Conservation (phyloP, 2,797 vertebrate genomes). For the Sebastes alutus region DNA sequence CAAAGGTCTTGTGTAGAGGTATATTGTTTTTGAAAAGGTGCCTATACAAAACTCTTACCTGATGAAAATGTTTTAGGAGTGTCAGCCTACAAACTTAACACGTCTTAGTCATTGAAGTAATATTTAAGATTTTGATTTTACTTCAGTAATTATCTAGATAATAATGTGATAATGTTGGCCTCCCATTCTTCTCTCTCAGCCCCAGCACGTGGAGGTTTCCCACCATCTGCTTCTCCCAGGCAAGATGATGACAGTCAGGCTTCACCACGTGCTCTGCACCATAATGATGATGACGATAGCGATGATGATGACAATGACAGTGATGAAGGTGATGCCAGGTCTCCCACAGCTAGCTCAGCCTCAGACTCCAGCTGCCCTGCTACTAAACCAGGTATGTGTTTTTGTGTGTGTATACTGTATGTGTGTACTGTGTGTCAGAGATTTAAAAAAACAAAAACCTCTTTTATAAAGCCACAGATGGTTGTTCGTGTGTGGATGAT, state of each 20-base stretch:
- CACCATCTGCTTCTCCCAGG: constrained; percentile 22
- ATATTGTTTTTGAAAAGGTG: background rate
- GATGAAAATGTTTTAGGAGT: background rate
- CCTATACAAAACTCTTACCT: background rate
- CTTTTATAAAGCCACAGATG: background rate
- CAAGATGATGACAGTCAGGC: constrained; percentile 32
- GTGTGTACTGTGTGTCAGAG: background rate
- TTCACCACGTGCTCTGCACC: constrained; percentile 29
- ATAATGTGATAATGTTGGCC: background rate
- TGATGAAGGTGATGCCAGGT: constrained; percentile 38
- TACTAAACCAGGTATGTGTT: constrained; percentile 59
- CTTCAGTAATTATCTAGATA: background rate
- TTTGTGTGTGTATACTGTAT: background rate
- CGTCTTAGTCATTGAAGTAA: background rate
- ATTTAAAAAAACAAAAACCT: background rate
- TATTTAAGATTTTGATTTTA: background rate
- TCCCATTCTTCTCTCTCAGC: constrained; percentile 7
- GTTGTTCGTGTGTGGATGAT: background rate
- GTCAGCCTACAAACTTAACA: background rate
- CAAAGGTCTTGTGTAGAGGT: background rate
- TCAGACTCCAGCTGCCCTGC: constrained; percentile 57
- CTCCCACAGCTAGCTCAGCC: constrained; percentile 59
- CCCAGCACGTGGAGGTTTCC: background rate
- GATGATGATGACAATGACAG: constrained; percentile 34
- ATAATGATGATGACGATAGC: constrained; percentile 12